A percentile compares a stretch with the other conserved stretches of the same genome.
phyloP scores from a whole-genome alignment of 2,797 vertebrate species.

The Orientallactaga sibirica region DNA sequence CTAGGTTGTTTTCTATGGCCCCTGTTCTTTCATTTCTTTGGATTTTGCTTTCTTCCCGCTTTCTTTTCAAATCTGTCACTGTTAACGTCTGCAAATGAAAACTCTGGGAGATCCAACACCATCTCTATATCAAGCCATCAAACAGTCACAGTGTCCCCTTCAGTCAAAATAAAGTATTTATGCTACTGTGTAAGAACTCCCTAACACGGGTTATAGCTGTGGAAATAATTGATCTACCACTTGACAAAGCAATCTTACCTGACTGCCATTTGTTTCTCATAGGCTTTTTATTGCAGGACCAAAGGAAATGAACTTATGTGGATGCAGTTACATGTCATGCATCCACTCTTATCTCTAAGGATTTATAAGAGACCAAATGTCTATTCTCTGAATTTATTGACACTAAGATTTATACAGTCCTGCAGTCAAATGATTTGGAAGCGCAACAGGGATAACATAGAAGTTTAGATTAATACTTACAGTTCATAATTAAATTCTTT shows the following conservation, averaged over 20 bases:
- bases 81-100: slow-evolving; percentile 57
- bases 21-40: not conserved
- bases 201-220: not conserved
- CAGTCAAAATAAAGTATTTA: slow-evolving; percentile 41
- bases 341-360: not conserved
- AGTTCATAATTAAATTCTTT: slow-evolving; percentile 60
- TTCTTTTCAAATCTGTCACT: slow-evolving; percentile 23
- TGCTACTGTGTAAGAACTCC: slow-evolving; percentile 24
- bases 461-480: slow-evolving; percentile 57
- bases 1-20: not conserved
- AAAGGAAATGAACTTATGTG: slow-evolving; percentile 33
- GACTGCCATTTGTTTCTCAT: not conserved
- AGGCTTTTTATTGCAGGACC: not conserved
- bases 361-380: not conserved
- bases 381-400: slow-evolving; percentile 57
- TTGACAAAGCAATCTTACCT: slow-evolving; percentile 45
- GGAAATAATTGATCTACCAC: slow-evolving; percentile 25
- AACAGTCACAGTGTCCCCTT: not conserved
- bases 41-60: not conserved
- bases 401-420: slow-evolving; percentile 39
- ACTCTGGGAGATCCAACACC: not conserved
- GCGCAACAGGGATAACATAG: slow-evolving; percentile 32
- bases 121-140: not conserved
- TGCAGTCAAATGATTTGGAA: slow-evolving; percentile 45
- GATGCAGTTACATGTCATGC: slow-evolving; percentile 22